Evolutionary conservation across 2,113 vertebrate genomes (phyloP).

Genomic region (Protobothrops mucrosquamatus): DNA sequence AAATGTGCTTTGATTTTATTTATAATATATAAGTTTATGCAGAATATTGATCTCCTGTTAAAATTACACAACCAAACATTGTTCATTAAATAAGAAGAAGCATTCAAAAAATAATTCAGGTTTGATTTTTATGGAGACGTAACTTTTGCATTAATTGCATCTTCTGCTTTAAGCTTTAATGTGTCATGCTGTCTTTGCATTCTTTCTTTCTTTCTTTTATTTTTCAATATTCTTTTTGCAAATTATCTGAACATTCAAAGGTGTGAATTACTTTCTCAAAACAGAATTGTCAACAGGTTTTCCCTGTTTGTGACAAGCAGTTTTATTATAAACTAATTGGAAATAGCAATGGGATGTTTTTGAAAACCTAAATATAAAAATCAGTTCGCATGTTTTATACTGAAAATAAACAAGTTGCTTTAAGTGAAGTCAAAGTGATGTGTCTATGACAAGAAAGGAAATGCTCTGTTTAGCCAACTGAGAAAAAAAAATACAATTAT

Average conservation of each 20-base stretch:
- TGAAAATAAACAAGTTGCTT: neutral
- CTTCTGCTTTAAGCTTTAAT: constrained; percentile 1
- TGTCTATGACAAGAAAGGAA: neutral
- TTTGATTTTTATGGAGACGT: neutral
- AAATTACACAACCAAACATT: neutral
- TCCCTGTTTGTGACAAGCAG: neutral
- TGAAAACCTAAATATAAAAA: neutral
- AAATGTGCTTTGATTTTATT: neutral
- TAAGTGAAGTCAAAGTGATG: neutral
- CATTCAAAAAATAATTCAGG: neutral
- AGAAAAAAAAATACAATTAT: neutral
- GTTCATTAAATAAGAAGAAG: constrained; percentile 2
- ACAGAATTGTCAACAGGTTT: neutral
- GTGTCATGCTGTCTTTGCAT: neutral
- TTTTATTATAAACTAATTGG: neutral
- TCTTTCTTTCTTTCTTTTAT: neutral
- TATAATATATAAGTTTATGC: neutral
- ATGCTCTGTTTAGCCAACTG: neutral
- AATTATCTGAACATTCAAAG: constrained; percentile 2
- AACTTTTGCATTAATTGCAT: constrained; percentile 19
- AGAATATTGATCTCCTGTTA: neutral
- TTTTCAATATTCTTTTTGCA: constrained; percentile 3
- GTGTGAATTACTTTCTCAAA: constrained; percentile 21
- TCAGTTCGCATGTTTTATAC: neutral
- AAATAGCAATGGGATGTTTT: constrained; percentile 1